phyloP scores from a whole-genome alignment of 2,888 invertebrate species.

The Lasioglossum zephyrum region DNA sequence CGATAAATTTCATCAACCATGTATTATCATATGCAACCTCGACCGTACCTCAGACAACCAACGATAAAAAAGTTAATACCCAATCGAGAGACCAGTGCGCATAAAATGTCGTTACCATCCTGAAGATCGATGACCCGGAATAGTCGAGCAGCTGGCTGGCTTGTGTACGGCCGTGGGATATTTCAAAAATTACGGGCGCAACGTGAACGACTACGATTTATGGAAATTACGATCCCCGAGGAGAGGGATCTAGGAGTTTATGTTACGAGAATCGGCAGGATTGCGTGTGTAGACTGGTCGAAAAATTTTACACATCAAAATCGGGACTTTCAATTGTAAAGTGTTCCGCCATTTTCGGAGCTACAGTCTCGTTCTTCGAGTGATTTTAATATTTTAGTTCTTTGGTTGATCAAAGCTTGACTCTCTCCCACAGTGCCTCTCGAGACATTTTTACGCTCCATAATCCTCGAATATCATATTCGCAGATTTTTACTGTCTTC shows the following conservation, averaged over 20 bases:
- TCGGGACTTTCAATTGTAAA: background rate
- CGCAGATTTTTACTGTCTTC: constrained; percentile 12
- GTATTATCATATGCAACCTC: constrained; percentile 53
- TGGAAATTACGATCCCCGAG: constrained; percentile 28
- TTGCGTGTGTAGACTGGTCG: background rate
- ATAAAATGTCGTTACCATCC: constrained; percentile 43
- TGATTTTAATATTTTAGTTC: background rate
- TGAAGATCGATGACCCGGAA: constrained; percentile 51
- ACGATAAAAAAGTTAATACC: constrained; percentile 52
- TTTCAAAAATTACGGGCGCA: constrained; percentile 32
- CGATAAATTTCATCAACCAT: constrained; percentile 51
- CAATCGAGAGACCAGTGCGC: constrained; percentile 34
- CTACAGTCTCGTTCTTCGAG: background rate
- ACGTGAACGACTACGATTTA: constrained; percentile 3
- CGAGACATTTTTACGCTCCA: background rate
- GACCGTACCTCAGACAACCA: constrained; percentile 20
- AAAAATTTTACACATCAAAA: background rate
- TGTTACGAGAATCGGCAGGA: background rate
- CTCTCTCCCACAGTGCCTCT: background rate
- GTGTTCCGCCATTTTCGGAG: background rate
- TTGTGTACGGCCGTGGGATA: background rate
- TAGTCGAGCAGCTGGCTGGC: constrained; percentile 12
- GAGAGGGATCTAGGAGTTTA: background rate
- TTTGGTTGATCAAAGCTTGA: no score
- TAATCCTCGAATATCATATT: background rate